These are phyloP conservation scores for Papilio protenor DNA, from an alignment of 2,888 invertebrate genomes.

Conservation along the genomic window DNA sequence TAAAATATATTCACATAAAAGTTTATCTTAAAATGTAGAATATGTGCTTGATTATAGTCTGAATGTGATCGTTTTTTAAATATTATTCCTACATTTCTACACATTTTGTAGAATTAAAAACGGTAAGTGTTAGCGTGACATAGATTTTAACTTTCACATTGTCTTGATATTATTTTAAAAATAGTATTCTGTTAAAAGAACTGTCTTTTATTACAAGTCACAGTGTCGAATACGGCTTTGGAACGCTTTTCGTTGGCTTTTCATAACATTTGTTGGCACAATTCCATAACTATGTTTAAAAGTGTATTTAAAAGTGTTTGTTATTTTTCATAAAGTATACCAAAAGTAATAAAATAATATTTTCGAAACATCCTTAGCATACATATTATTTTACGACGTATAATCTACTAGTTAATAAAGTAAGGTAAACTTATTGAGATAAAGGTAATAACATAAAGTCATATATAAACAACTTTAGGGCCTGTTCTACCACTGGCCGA, in stretches of 20 bases:
- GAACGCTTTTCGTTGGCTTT: slow-evolving; percentile 26
- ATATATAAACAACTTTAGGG: too few species aligned
- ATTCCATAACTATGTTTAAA: slow-evolving; percentile 38
- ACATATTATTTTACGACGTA: neutral
- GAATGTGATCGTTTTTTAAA: neutral
- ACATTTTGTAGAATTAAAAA: slow-evolving; percentile 14
- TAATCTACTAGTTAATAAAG: neutral
- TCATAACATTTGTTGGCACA: slow-evolving; percentile 39
- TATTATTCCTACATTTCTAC: slow-evolving; percentile 1
- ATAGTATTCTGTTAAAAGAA: slow-evolving; percentile 19
- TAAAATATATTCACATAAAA: neutral
- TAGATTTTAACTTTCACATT: slow-evolving; percentile 18
- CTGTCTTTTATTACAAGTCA: slow-evolving; percentile 27
- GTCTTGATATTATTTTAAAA: slow-evolving; percentile 20
- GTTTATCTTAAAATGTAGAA: neutral
- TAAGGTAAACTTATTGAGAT: neutral
- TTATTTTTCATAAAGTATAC: slow-evolving; percentile 35
- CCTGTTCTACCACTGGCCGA: too few species aligned
- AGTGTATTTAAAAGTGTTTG: slow-evolving; percentile 37
- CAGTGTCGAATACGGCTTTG: slow-evolving; percentile 29
- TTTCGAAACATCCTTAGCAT: neutral
- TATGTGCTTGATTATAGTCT: neutral
- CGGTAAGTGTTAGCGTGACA: slow-evolving; percentile 15
- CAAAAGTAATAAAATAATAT: slow-evolving; percentile 25
- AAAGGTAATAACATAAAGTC: too few species aligned